Base-by-base conservation (phyloP, 1,140 invertebrate genomes). In the Matsumurasca onukii region DNA sequence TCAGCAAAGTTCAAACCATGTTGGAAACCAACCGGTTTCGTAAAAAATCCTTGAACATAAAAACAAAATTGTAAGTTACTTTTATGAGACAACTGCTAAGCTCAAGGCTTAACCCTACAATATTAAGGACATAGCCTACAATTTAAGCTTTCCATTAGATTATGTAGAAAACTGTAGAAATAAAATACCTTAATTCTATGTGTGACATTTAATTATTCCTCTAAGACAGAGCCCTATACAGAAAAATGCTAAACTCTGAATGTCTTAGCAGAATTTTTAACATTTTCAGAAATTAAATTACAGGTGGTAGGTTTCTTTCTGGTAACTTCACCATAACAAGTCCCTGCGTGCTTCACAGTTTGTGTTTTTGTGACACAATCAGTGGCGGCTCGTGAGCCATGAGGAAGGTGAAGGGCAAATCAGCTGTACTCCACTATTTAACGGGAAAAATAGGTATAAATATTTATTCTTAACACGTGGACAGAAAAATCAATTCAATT, bases 21-120 rank as follows among this genome's bases (percentile, higher is more conserved):
- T 27, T 74, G 73, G 71, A 91, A 86, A 5, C 89, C 89, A 69
- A 88, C 89, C 0, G 89, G 86, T 25, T 85, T 75, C 0, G 82
- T 85, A 31, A 89, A 78, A 48, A 91, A 78, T 75, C 83, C 81
- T 83, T 63, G 27, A 76, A 70, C 62, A 59, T 51, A 69, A 12
- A 65, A 22, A 65, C n/a, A n/a, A 22, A 12, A 5, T 51, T 3
- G 12, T 31, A 22, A 13, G 5, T 65, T 9, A 65, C 62, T 34
- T 68, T 30, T 15, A 70, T 17, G 3, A 17, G 70, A 70, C 2
- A 55, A 31, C 39, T n/a, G 52, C 22, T 1, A 51, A 34, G 51
- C 1, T 68, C 20, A 90, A 82, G 71, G 84, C 82, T 74, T 89
- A 83, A 34, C 80, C 78, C 48, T 85, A 79, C 45, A 87, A 69